Evolutionary conservation across 2,113 vertebrate species (phyloP).

Genomic region (Gallinago jamesoni): DNA sequence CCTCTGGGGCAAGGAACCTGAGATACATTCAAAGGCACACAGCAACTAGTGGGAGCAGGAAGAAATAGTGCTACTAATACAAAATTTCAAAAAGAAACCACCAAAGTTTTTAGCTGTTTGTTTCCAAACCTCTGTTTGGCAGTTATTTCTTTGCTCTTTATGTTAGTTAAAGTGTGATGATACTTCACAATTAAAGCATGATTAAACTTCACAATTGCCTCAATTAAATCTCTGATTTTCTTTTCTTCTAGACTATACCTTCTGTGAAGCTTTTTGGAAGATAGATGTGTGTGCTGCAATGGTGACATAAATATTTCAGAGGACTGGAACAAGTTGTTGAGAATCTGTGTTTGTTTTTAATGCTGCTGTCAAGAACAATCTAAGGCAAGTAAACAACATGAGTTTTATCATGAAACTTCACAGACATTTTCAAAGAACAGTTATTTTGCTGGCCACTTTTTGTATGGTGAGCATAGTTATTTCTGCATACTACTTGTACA

Average conservation of each 20-base stretch:
- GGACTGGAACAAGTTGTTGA: constrained; percentile 58
- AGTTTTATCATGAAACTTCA: constrained; percentile 82
- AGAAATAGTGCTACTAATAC: neutral
- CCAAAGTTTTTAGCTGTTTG: neutral
- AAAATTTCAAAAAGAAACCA: neutral
- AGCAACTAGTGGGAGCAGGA: neutral
- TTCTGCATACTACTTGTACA: constrained; percentile 82
- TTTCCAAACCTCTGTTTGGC: neutral
- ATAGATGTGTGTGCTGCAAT: constrained; percentile 73
- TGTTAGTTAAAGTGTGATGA: neutral
- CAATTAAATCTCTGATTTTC: constrained; percentile 29
- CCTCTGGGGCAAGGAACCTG: neutral
- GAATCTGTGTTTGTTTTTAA: constrained; percentile 55
- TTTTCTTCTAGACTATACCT: constrained; percentile 67
- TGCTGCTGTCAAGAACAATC: constrained; percentile 49
- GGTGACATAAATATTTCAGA: constrained; percentile 79
- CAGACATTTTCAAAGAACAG: constrained; percentile 82
- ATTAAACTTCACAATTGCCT: neutral
- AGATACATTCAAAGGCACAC: neutral
- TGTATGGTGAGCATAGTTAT: constrained; percentile 82
- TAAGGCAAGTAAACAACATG: constrained; percentile 69
- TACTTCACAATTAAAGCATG: neutral
- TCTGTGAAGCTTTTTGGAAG: constrained; percentile 59
- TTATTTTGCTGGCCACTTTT: constrained; percentile 81
- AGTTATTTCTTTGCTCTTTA: neutral